Conservation (phyloP, 2,113 vertebrate genomes). For the Pelodiscus sinensis region DNA sequence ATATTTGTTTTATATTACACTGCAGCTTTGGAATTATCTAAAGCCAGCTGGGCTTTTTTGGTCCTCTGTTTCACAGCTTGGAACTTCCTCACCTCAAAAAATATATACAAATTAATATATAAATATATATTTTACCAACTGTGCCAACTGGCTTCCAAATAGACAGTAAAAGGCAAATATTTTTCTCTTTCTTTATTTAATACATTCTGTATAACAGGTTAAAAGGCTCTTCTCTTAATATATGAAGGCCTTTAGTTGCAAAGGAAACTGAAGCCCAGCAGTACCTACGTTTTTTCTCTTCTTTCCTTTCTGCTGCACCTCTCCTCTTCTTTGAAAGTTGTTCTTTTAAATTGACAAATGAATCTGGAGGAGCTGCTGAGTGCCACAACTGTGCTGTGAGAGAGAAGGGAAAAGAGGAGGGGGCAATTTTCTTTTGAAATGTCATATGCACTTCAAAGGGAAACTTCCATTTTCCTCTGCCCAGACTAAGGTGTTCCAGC, state of each 20-base stretch:
- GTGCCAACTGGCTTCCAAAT: background rate
- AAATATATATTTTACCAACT: background rate
- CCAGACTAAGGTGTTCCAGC: background rate
- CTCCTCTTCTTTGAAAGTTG: background rate
- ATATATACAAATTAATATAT: background rate
- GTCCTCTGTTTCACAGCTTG: background rate
- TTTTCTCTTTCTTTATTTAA: background rate
- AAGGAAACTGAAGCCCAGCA: background rate
- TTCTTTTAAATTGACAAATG: background rate
- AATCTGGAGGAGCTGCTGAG: background rate
- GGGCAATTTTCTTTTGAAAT: background rate
- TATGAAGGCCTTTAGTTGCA: background rate
- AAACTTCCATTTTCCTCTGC: background rate
- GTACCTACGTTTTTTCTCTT: background rate
- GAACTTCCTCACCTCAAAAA: background rate
- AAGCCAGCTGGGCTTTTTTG: background rate
- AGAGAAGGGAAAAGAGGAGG: background rate
- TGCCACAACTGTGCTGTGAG: background rate
- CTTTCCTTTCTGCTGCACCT: background rate
- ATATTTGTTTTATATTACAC: background rate
- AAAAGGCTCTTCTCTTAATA: background rate
- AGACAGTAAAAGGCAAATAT: background rate
- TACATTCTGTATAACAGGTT: background rate
- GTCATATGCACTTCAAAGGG: slow-evolving; percentile 28
- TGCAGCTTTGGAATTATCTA: background rate